Percentiles rank a stretch among this genome's conserved stretches.
Evolutionary conservation across 2,113 vertebrate species (phyloP).

Genomic region (Thymallus thymallus): DNA sequence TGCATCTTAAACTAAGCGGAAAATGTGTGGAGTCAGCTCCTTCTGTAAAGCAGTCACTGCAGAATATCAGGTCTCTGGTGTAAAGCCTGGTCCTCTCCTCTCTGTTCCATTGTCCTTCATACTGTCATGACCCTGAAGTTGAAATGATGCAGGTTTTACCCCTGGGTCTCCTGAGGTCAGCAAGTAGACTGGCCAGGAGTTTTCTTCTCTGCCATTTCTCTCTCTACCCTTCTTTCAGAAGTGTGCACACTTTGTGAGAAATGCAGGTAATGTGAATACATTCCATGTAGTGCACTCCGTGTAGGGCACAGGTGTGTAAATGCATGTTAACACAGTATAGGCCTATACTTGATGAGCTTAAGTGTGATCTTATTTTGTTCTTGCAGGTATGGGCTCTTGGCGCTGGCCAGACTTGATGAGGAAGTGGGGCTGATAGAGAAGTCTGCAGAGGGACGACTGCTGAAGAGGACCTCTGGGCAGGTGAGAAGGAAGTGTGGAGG

Average conservation of each 20-base stretch:
- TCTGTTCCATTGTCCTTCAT: constrained; percentile 29
- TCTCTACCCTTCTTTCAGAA: no score
- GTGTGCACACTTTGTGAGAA: no score
- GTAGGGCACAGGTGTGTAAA: no score
- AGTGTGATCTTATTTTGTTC: not conserved
- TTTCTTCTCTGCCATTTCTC: no score
- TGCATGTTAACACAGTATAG: not conserved
- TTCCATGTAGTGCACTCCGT: no score
- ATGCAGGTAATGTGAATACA: no score
- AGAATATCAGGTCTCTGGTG: no score
- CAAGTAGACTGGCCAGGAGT: constrained; percentile 16
- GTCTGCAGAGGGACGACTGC: constrained; percentile 42
- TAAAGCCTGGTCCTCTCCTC: constrained; percentile 40
- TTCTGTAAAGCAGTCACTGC: no score
- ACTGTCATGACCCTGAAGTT: constrained; percentile 46
- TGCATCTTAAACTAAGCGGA: no score
- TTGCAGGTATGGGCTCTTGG: constrained; percentile 65
- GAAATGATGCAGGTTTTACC: constrained; percentile 36
- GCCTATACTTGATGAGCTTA: no score
- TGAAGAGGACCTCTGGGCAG: constrained; percentile 72
- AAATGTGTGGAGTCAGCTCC: no score
- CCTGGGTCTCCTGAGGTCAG: not conserved
- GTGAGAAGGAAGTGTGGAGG: constrained; percentile 36
- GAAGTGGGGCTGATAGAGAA: constrained; percentile 43
- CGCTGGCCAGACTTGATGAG: constrained; percentile 66